Conservation (phyloP, 2,113 vertebrate species). For the Dryoscopus gambensis region DNA sequence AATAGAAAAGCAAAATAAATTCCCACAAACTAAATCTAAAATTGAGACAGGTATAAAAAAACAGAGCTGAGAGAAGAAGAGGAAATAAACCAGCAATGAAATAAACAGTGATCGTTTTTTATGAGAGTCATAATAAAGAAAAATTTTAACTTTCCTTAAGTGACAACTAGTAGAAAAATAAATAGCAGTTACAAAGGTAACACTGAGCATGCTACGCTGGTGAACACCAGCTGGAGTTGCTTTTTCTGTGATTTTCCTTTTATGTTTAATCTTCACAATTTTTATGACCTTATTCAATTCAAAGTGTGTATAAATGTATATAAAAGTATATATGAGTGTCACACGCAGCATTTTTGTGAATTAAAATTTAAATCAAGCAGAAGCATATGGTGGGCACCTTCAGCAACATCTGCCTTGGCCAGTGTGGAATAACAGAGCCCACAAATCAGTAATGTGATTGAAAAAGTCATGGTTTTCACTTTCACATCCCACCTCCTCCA, state of each 20-base stretch:
- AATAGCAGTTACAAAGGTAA: neutral
- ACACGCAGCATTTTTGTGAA: neutral
- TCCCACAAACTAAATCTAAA: neutral
- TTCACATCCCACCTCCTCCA: neutral
- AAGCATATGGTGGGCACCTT: neutral
- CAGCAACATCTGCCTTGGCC: neutral
- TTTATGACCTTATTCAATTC: neutral
- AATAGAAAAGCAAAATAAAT: conserved; percentile 31
- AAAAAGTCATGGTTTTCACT: neutral
- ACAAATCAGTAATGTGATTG: neutral
- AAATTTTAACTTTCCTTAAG: conserved; percentile 22
- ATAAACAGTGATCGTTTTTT: conserved; percentile 5
- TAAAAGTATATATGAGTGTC: neutral
- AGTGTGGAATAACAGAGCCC: neutral
- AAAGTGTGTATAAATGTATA: neutral
- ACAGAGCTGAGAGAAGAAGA: neutral
- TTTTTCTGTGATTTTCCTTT: conserved; percentile 4
- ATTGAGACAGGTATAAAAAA: neutral
- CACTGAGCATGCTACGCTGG: neutral
- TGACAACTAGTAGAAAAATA: conserved; percentile 17
- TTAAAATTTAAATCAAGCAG: neutral
- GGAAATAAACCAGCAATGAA: conserved; percentile 21
- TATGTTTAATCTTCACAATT: neutral
- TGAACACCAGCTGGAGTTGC: neutral
- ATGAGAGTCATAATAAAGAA: conserved; percentile 6